Percentiles rank a stretch among this genome's conserved stretches.
These are phyloP conservation scores for Garra rufa DNA, from an alignment of 2,113 vertebrate genomes.

Conservation along the genomic window DNA sequence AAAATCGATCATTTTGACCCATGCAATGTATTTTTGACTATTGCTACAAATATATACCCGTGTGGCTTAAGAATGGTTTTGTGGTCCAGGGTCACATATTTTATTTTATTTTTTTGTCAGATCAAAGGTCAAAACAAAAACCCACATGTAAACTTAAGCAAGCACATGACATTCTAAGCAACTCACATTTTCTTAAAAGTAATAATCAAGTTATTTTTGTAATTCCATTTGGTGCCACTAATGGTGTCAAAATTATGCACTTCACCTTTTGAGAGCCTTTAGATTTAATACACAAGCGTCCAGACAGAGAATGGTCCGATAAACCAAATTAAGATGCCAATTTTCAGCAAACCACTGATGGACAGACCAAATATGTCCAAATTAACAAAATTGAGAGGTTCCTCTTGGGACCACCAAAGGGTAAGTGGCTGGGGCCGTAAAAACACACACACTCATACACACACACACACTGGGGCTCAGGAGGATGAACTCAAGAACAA, in stretches of 20 bases:
- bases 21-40: too few relatives aligned
- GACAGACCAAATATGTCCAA: conserved; percentile 14
- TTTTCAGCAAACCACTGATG: not conserved
- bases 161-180: not conserved
- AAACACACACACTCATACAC: not conserved
- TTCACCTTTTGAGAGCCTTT: not conserved
- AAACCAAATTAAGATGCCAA: not conserved
- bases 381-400: conserved; percentile 2
- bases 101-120: too few relatives aligned
- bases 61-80: too few relatives aligned
- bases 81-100: too few relatives aligned
- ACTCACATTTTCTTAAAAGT: not conserved
- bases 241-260: not conserved
- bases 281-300: not conserved
- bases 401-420: not conserved
- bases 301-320: not conserved
- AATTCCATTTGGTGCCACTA: not conserved
- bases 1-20: too few relatives aligned
- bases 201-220: not conserved
- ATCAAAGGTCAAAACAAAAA: too few relatives aligned
- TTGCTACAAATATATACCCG: too few relatives aligned
- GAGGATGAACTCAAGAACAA: conserved; percentile 40
- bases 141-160: not conserved
- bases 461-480: conserved; percentile 41
- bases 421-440: not conserved